Evolutionary conservation across 1,140 invertebrate species (phyloP), one percentile per base, ranked within the genome.

Genomic region (Drosophila azteca): DNA sequence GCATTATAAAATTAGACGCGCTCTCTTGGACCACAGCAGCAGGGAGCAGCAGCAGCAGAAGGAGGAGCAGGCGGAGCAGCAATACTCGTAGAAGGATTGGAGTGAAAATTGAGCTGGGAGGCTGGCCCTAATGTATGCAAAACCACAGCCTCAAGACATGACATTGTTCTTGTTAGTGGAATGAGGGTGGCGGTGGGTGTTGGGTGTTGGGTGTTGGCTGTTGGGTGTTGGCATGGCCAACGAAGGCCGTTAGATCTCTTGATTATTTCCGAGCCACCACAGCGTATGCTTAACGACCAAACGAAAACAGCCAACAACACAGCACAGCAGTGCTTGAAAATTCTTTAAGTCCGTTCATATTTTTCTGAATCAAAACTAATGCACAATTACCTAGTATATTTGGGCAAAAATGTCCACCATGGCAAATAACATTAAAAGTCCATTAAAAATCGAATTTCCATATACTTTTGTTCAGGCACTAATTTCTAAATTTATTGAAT

Each of bases 1-100:
- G 81, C 87, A 87, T 87, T 87, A 87, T 88, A 87, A 87, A 88
- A 87, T 88, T 88, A 87, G 82, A 87, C 74, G 82, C 82, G 83
- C 74, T 87, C 82, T 67, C 70, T 52, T 76, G 75, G 78, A 75
- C 82, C 82, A 87, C 63, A 68, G 58, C 64, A 54, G 44, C 72
- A 31, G 43, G 43, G 24, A 58, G 35, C 8, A 17, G 31, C 17
- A 20, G 17, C 17, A 1, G 17, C 1, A 20, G 17, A 20, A 20
- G 17, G 17, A 20, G 17, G 17, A 20, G 58, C 64, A 54, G 44
- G 67, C 26, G 43, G 11, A 39, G 49, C 31, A 17, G 39, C n/a
- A 45, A 60, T 51, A 5, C 24, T 26, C 24, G 24, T 26, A 20
- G 44, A 52, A 49, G 57, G 44, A 29, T 22, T 20, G 9, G 46